Base-by-base conservation (phyloP, 2,888 invertebrate species). In the Drosophila kuntzei region DNA sequence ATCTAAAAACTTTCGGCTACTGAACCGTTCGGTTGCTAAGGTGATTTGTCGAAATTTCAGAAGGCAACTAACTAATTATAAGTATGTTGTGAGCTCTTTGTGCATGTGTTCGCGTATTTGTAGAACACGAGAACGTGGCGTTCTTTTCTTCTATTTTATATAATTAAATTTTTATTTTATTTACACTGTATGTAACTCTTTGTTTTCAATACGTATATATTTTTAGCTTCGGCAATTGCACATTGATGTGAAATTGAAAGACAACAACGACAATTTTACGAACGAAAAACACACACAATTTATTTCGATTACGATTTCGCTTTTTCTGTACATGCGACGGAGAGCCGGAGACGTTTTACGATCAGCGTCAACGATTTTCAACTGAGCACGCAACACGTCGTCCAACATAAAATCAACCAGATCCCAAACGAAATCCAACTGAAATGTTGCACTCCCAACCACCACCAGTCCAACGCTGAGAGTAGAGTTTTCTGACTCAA, bases 41-140 rank as follows among this genome's bases (percentile, higher is more conserved):
- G 82, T 66, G 62, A 47, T 20, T n/a, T 32, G 41, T 66, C 7
- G 36, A 55, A 77, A 84, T 83, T 66, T 70, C 66, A 54, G 63
- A 51, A 39, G 49, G 44, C 73, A 50, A 85, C 69, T 79, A 70
- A 79, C 76, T 86, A 86, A 80, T 85, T 81, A 78, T 85, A 73
- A 57, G 41, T 71, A 46, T 79, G 47, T 60, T 66, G 49, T 54
- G 57, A 44, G 46, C 46, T 47, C 32, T 44, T 49, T 46, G 43
- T 69, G 66, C 43, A 37, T 67, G 20, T 58, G 37, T 69, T 36
- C 29, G 44, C 32, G 51, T 73, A 46, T 60, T 72, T 69, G 65
- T 63, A 55, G 75, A 79, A 54, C 65, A 63, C 64, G 71, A 86
- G 70, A 88, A 87, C 87, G 89, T 89, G 89, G 89, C 83, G 83